These are phyloP conservation scores for Diaphora mendica DNA, from an alignment of 2,888 invertebrate genomes.

Conservation along the genomic window DNA sequence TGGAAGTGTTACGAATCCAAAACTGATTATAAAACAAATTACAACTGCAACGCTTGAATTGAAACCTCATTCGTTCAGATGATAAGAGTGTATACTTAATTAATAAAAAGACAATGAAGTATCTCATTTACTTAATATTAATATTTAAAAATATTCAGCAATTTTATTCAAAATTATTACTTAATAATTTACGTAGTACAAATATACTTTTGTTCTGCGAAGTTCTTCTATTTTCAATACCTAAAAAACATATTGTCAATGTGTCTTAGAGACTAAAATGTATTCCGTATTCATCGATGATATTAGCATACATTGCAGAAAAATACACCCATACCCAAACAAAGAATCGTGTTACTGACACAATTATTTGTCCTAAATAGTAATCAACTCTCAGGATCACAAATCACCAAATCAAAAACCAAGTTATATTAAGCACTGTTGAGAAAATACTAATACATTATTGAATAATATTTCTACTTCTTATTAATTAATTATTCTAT, in stretches of 20 bases:
- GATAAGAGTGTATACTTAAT: not conserved
- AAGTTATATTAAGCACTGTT: no score
- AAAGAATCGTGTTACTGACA: not conserved
- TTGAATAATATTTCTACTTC: not conserved
- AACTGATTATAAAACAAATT: not conserved
- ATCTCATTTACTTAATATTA: not conserved
- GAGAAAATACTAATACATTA: not conserved
- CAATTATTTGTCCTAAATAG: not conserved
- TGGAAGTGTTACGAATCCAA: not conserved
- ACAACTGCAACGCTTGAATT: not conserved
- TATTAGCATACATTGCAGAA: no score
- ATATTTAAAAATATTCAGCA: no score
- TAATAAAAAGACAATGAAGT: not conserved
- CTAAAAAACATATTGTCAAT: no score
- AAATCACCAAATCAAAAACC: not conserved
- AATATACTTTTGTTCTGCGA: no score
- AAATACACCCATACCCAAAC: not conserved
- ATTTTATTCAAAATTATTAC: no score
- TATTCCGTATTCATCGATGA: no score
- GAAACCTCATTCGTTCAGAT: not conserved
- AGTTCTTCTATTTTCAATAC: no score
- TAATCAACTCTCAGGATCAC: not conserved
- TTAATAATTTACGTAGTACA: no score
- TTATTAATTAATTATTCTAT: not conserved
- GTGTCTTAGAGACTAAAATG: no score